Base-by-base conservation (phyloP, 2,113 vertebrate genomes). In the Vombatus ursinus region DNA sequence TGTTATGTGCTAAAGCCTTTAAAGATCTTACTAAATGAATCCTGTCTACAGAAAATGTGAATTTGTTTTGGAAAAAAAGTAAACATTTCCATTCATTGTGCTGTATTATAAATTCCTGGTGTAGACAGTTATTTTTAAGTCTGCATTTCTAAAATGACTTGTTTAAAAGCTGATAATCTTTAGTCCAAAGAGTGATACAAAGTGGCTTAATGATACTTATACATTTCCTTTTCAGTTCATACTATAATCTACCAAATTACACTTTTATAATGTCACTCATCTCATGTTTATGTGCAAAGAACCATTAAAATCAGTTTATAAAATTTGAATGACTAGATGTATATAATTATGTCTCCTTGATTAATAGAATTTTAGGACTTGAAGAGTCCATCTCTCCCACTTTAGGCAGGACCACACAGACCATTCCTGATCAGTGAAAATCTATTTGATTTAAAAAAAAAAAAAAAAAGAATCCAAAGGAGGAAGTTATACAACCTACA, bases 321-420 rank as follows among this genome's bases (percentile, higher is more conserved):
- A 94, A 23, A 92, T 97, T 96, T 93, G 90, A 84, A 26, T 91
- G 37, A 92, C 11, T 94, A 94, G 90, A 26, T 94, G 49, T 94
- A 95, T 19, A 50, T 97, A 95, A 95, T 93, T 96, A 96, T 96
- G 28, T 97, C 95, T 95, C 96, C 96, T 51, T 97, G 94, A 77
- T 97, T 96, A 95, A 96, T 96, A 97, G 96, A 96, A 68, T 96
- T 96, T 97, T 96, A 97, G 96, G 97, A 97, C 95, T 96, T 93
- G 77, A 96, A 93, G 94, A 97, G 61, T 97, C 96, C 96, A 95
- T 89, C 94, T 77, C 94, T 95, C 92, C 96, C 95, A n/a, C 96
- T 95, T 96, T 93, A 95, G 95, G 94, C 97, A 97, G 3, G 96
- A 97, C 96, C 95, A 97, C 95, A 96, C 96, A 97, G 96, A 68